Evolutionary conservation across 2,888 invertebrate genomes (phyloP).

Genomic region (Sphecodes monilicornis): DNA sequence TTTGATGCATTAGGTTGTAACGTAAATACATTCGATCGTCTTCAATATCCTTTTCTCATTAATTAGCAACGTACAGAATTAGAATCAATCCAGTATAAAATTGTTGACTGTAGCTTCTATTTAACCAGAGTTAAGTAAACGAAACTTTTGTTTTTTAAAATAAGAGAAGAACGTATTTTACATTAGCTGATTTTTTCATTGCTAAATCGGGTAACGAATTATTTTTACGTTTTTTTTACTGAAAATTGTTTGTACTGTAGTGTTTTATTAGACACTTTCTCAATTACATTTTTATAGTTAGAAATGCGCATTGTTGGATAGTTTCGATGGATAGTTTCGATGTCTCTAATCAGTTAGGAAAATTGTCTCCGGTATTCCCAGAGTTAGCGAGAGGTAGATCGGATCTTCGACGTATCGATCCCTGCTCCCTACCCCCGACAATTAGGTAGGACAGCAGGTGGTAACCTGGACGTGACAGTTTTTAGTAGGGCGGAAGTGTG

Average conservation of each 20-base stretch:
- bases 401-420: constrained; percentile 66
- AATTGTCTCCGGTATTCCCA: not conserved
- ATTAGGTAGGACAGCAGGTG: constrained; percentile 78
- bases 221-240: too few relatives aligned
- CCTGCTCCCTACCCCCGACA: constrained; percentile 67
- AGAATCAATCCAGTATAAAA: not conserved
- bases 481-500: constrained; percentile 74
- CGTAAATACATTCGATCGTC: not conserved
- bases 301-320: too few relatives aligned
- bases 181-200: too few relatives aligned
- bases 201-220: too few relatives aligned
- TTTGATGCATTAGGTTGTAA: not conserved
- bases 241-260: too few relatives aligned
- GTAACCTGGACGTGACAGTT: constrained; percentile 81
- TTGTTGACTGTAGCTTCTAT: too few relatives aligned
- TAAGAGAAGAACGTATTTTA: too few relatives aligned
- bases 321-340: too few relatives aligned
- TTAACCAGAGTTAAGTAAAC: too few relatives aligned
- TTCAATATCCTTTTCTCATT: not conserved
- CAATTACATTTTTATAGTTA: too few relatives aligned
- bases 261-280: too few relatives aligned
- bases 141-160: too few relatives aligned
- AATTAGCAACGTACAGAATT: not conserved
- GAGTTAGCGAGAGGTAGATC: constrained; percentile 3
- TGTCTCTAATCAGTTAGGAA: not conserved